Percentiles rank a stretch among this genome's conserved stretches.
Evolutionary conservation across 2,113 vertebrate species (phyloP).

Genomic region (Callionymus lyra): DNA sequence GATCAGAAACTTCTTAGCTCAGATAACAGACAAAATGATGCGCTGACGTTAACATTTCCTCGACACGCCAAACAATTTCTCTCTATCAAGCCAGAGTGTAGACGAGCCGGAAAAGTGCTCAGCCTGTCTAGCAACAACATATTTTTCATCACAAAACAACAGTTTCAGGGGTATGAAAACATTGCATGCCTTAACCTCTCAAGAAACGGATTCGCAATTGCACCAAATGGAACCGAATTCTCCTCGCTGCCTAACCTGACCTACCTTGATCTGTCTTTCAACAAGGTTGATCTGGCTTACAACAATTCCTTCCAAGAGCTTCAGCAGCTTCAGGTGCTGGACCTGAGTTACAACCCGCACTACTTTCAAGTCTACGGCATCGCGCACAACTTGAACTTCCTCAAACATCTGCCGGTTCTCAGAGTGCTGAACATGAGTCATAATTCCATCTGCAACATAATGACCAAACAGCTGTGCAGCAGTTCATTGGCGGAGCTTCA

Average conservation of each 20-base stretch:
- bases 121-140: constrained; percentile 68
- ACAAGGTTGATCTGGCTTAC: constrained; percentile 60
- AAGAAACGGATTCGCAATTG: constrained; percentile 58
- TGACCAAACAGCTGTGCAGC: constrained; percentile 59
- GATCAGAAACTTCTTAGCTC: not conserved
- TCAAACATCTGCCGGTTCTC: constrained; percentile 51
- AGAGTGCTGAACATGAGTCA: constrained; percentile 61
- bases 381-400: constrained; percentile 65
- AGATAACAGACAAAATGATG: not conserved
- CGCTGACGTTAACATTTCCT: not conserved
- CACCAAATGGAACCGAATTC: constrained; percentile 63
- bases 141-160: constrained; percentile 68
- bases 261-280: constrained; percentile 63
- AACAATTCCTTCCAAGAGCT: constrained; percentile 52
- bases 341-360: constrained; percentile 69
- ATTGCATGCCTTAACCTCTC: constrained; percentile 75
- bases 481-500: constrained; percentile 62
- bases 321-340: constrained; percentile 58
- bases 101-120: constrained; percentile 64
- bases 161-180: constrained; percentile 58
- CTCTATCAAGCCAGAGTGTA: constrained; percentile 56
- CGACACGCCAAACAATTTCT: not conserved
- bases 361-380: constrained; percentile 69
- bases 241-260: constrained; percentile 48
- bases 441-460: constrained; percentile 69